Base-by-base conservation (phyloP, 2,888 invertebrate species). In the Catocala nupta region DNA sequence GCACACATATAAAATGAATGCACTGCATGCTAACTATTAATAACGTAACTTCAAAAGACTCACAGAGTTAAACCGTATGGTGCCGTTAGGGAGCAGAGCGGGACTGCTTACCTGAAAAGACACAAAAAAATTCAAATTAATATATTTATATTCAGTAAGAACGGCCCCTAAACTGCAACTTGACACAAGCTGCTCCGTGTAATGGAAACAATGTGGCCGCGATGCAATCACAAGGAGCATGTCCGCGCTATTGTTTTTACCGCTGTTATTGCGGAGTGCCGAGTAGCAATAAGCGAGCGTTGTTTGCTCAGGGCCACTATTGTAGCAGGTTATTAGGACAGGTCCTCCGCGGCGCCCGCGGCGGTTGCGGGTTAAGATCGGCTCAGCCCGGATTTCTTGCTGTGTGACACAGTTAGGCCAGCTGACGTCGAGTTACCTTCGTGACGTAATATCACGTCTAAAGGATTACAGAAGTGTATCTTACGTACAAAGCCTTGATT, bases 271-370 rank as follows among this genome's bases (percentile, higher is more conserved):
- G 90, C 88, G 81, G 85, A 89, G 87, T 87, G 88, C 84, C 81
- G 88, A 88, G 89, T 86, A 86, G 91, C 91, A 92, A 92, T 91
- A 91, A 91, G 89, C 89, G 85, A 81, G 85, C 85, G 84, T 82
- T 90, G 91, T 92, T 91, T 89, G 88, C 85, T 86, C 84, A 86
- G 88, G 83, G 87, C 88, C 85, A 90, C 90, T 89, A 90, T 91
- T 91, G 91, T 91, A 84, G 79, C 83, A 77, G 84, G 88, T 91
- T 92, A 92, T 91, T 92, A 90, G 91, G 87, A 86, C 87, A 87
- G 87, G 85, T 86, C 83, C 81, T 82, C 82, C 80, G 83, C 76
- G 77, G 75, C 75, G 78, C 81, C 78, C 71, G 78, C 77, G 78
- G 82, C 81, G 59, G 58, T 78, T 77, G 74, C 67, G 81, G 84